Conservation (phyloP, 2,797 vertebrate species). For the Tarsius wallacei region DNA sequence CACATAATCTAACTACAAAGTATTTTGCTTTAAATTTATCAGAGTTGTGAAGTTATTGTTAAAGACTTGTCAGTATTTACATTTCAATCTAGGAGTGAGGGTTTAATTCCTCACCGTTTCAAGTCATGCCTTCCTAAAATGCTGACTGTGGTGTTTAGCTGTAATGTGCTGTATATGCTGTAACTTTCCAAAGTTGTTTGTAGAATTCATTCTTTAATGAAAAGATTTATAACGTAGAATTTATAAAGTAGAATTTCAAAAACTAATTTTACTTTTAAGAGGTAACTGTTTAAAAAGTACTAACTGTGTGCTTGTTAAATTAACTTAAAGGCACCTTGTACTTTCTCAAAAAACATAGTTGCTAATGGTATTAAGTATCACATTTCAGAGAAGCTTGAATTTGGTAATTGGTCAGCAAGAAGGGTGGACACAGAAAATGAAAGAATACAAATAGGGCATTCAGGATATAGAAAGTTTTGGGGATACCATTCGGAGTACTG, state of each 20-base stretch:
- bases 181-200: not conserved
- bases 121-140: slow-evolving; percentile 81
- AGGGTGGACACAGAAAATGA: not conserved
- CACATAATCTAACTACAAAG: slow-evolving; percentile 71
- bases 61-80: slow-evolving; percentile 81
- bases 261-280: not conserved
- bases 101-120: slow-evolving; percentile 75
- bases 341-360: not conserved
- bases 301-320: not conserved
- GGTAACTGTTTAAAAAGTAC: not conserved
- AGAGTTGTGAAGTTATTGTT: slow-evolving; percentile 75
- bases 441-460: not conserved
- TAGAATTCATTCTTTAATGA: slow-evolving; percentile 51
- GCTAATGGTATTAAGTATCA: not conserved
- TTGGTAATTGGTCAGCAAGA: slow-evolving; percentile 9
- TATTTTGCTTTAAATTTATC: slow-evolving; percentile 68
- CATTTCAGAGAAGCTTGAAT: slow-evolving; percentile 28
- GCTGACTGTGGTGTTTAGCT: slow-evolving; percentile 51
- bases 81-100: slow-evolving; percentile 74
- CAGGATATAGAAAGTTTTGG: not conserved
- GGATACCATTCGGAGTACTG: not conserved
- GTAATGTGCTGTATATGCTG: not conserved
- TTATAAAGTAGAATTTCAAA: slow-evolving; percentile 59
- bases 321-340: slow-evolving; percentile 14
- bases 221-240: slow-evolving; percentile 56